phyloP scores from a whole-genome alignment of 2,113 vertebrate genomes.

The Enhydra lutris region DNA sequence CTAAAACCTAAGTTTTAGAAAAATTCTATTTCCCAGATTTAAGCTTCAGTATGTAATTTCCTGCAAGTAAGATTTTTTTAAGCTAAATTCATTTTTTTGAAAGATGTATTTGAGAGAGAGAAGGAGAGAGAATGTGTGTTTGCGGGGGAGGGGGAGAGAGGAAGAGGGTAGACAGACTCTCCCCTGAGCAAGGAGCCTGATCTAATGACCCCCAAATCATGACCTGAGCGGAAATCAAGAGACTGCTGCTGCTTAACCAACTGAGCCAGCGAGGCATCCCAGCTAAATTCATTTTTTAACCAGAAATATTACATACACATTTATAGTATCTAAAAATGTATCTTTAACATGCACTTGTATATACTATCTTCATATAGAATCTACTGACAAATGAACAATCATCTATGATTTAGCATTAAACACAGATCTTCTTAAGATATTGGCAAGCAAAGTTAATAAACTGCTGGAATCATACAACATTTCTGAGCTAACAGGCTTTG shows the following conservation, averaged over 20 bases:
- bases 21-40: not conserved
- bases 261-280: not conserved
- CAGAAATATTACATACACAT: not conserved
- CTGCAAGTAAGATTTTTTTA: not conserved
- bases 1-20: not conserved
- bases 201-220: not conserved
- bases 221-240: not conserved
- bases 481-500: not conserved
- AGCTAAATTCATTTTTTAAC: not conserved
- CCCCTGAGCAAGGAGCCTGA: not conserved
- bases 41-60: not conserved
- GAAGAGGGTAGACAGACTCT: not conserved
- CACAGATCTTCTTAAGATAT: not conserved
- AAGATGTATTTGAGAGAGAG: not conserved
- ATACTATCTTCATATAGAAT: too few species aligned
- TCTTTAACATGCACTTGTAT: too few species aligned
- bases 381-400: not conserved
- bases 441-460: not conserved
- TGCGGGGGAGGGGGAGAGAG: not conserved
- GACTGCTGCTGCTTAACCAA: not conserved
- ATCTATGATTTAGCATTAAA: not conserved
- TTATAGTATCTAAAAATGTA: not conserved
- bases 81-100: not conserved
- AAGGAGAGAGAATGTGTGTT: not conserved
- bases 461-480: not conserved